Base-by-base conservation (phyloP, 2,888 invertebrate genomes). In the Drosophila fungiperda region DNA sequence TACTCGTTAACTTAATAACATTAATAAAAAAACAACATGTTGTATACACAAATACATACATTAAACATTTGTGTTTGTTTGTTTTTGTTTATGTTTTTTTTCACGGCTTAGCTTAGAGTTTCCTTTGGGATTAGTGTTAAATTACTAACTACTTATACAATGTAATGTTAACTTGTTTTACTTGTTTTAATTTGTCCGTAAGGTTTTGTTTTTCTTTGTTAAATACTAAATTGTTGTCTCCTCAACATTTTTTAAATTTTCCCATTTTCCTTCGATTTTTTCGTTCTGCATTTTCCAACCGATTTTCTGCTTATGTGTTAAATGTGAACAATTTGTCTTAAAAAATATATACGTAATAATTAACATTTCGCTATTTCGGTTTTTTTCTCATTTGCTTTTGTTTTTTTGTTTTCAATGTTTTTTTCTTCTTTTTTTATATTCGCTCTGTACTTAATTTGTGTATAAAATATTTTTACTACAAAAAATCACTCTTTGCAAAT, bases 121-220 rank as follows among this genome's bases (percentile, higher is more conserved):
- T 73, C 63, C 60, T 76, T 75, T 73, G 54, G 61, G 84, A 90
- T 85, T 85, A 73, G 80, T 82, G 91, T 90, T 83, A 82, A 89
- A 90, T 92, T 92, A 92, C 92, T 92, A 92, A 92, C 91, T 92
- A 92, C 91, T 92, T 92, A 92, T 91, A 91, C 84, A 89, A 92
- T 92, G 92, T 92, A 92, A 92, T 92, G 91, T 92, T 92, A 92
- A 92, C 91, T 92, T 92, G 89, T 92, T 92, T 91, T 92, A 90
- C 91, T 90, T 90, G 86, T 85, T 91, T 91, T 91, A 91, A 91
- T 88, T 91, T 90, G 92, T 92, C 84, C 85, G 80, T 91, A 87
- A 92, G 83, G 81, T 82, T 88, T 87, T 79, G 42, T 53, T 80
- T 71, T 78, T 73, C 65, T 78, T 74, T 73, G 74, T 73, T 68